Conservation (phyloP, 1,140 invertebrate genomes). For the Augochlora pura region DNA sequence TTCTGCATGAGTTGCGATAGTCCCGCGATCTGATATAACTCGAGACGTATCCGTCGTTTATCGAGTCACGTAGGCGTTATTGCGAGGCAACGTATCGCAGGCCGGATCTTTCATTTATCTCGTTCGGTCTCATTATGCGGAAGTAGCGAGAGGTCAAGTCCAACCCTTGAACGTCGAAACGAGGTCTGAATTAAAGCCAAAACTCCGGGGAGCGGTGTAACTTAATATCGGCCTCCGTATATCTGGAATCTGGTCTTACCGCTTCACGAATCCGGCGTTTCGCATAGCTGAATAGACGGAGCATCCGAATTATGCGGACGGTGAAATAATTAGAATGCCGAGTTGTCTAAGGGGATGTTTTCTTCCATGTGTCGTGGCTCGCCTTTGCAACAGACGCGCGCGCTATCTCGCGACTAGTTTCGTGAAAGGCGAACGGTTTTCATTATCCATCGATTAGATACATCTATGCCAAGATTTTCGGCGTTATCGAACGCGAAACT, state of each 20-base stretch:
- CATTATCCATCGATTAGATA: not conserved
- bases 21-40: not conserved
- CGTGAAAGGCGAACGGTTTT: not conserved
- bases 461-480: not conserved
- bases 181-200: slow-evolving; percentile 34
- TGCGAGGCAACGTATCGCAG: not conserved
- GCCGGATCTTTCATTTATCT: not conserved
- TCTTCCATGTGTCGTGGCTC: not conserved
- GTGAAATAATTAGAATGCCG: slow-evolving; percentile 37
- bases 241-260: slow-evolving; percentile 25
- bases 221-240: slow-evolving; percentile 29
- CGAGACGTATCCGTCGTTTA: not conserved
- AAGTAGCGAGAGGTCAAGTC: slow-evolving; percentile 24
- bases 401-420: no score
- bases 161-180: slow-evolving; percentile 14
- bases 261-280: slow-evolving; percentile 18
- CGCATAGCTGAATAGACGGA: slow-evolving; percentile 32
- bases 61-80: not conserved
- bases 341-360: not conserved
- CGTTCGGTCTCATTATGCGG: not conserved
- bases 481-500: not conserved
- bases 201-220: slow-evolving; percentile 13
- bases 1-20: not conserved
- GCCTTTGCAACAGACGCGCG: not conserved
- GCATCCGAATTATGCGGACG: slow-evolving; percentile 31